Evolutionary conservation across 2,113 vertebrate genomes (phyloP).

Genomic region (Pagrus major): DNA sequence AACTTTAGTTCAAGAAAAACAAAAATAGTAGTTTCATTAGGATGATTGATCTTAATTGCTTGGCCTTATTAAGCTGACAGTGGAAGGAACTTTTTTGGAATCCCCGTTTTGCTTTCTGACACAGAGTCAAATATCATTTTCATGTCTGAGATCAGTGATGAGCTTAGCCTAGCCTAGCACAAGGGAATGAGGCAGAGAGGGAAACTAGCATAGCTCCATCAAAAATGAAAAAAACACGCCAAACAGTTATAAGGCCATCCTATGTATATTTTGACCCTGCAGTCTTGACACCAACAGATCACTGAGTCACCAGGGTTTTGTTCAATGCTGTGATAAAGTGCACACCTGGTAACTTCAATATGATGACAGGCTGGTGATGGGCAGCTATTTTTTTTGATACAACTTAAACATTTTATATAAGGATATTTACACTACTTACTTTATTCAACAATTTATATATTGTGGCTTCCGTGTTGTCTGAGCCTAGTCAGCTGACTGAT

Average conservation of each 20-base stretch:
- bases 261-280: background rate
- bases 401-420: background rate
- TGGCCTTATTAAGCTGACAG: too few species aligned
- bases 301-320: background rate
- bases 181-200: background rate
- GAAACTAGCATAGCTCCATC: background rate
- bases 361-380: background rate
- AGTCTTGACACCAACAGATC: background rate
- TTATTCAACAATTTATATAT: too few species aligned
- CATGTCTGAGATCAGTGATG: background rate
- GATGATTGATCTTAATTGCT: too few species aligned
- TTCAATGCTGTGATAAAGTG: background rate
- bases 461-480: too few species aligned
- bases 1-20: background rate
- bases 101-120: background rate
- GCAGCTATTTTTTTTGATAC: background rate
- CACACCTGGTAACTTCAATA: background rate
- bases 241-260: background rate
- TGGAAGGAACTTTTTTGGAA: background rate
- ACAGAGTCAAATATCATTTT: background rate
- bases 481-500: too few species aligned
- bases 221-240: background rate
- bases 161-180: background rate
- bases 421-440: too few species aligned
- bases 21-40: too few species aligned